phyloP scores from a whole-genome alignment of 2,888 invertebrate species.

The Apamea epomidion region DNA sequence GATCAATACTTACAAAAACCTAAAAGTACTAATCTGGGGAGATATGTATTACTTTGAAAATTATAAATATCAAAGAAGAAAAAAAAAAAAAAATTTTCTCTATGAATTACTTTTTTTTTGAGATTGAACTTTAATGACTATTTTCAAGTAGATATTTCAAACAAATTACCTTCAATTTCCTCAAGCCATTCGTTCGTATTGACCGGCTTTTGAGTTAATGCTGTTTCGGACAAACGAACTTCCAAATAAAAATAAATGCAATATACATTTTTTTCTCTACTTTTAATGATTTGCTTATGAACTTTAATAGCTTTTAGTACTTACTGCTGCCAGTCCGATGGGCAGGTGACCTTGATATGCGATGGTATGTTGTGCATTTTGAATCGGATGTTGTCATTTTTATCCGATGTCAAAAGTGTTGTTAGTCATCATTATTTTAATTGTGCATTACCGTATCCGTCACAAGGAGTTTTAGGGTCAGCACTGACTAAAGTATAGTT shows the following conservation, averaged over 20 bases:
- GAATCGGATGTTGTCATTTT: constrained; percentile 19
- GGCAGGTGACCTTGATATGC: background rate
- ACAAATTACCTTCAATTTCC: background rate
- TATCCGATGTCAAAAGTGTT: background rate
- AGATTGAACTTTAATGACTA: background rate
- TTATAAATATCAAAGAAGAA: too few relatives aligned
- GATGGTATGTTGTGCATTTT: background rate
- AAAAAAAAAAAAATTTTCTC: too few relatives aligned
- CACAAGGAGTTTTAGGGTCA: constrained; percentile 5
- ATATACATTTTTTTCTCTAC: background rate
- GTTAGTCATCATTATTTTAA: constrained; percentile 4
- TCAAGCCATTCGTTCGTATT: background rate
- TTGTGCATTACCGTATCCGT: background rate
- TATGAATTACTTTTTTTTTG: background rate
- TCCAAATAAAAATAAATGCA: background rate
- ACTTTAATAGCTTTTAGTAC: background rate
- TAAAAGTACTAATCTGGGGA: background rate
- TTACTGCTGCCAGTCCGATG: background rate
- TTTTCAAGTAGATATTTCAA: background rate
- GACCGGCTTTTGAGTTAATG: background rate
- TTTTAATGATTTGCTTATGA: background rate
- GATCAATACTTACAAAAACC: too few relatives aligned
- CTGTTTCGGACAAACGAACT: background rate
- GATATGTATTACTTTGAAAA: background rate
- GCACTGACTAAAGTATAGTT: background rate